phyloP scores from a whole-genome alignment of 2,888 invertebrate species.

The Sycophila texana region DNA sequence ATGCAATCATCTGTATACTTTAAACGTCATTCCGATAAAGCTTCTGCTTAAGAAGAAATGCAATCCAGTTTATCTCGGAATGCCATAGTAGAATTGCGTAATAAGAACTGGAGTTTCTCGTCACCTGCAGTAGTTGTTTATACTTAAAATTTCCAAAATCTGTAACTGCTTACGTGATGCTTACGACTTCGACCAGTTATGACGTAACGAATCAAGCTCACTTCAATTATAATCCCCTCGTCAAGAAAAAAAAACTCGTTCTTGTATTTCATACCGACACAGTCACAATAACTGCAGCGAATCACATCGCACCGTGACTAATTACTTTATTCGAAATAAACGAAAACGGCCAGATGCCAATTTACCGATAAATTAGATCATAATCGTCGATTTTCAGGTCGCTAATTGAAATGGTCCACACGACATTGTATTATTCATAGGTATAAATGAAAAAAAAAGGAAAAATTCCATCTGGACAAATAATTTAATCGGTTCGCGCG shows the following conservation, averaged over 20 bases:
- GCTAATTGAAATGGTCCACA: too few relatives aligned
- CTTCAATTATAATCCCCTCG: conserved; percentile 1
- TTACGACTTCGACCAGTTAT: conserved; percentile 25
- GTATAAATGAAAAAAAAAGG: too few relatives aligned
- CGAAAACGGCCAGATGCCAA: neutral
- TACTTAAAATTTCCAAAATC: conserved; percentile 26
- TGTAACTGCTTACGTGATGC: neutral
- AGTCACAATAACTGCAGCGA: too few relatives aligned
- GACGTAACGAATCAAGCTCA: conserved; percentile 10
- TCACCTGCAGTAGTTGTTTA: neutral
- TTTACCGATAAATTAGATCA: too few relatives aligned
- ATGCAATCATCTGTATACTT: too few relatives aligned
- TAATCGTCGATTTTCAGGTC: too few relatives aligned
- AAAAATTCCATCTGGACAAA: too few relatives aligned
- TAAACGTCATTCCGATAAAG: too few relatives aligned
- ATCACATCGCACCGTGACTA: too few relatives aligned
- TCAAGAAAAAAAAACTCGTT: neutral
- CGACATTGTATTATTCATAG: too few relatives aligned
- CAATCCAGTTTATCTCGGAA: conserved; percentile 1
- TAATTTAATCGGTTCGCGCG: too few relatives aligned
- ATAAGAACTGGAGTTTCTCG: conserved; percentile 10
- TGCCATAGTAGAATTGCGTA: neutral
- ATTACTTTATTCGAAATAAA: conserved; percentile 1
- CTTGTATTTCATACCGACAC: too few relatives aligned
- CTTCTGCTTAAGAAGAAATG: neutral